A percentile compares a stretch with the other conserved stretches of the same genome.
Conservation (phyloP, 2,113 vertebrate genomes). For the Apeltes quadracus region DNA sequence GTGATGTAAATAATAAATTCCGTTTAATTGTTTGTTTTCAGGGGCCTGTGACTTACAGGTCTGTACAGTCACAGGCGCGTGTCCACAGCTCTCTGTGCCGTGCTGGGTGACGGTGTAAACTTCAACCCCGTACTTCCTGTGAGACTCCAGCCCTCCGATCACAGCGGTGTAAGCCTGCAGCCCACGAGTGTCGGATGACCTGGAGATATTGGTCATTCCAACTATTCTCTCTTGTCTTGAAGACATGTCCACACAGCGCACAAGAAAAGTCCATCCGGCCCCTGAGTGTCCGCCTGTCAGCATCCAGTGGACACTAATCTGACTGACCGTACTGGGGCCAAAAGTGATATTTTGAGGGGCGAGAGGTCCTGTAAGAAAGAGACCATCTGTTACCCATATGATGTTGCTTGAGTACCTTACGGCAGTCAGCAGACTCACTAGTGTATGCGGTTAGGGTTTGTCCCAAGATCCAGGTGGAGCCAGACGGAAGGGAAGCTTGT, state of each 20-base stretch:
- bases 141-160: slow-evolving; percentile 79
- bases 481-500: slow-evolving; percentile 73
- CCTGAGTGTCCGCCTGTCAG: slow-evolving; percentile 56
- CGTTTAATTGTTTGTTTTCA: not conserved
- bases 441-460: slow-evolving; percentile 79
- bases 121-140: slow-evolving; percentile 81
- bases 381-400: not conserved
- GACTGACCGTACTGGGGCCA: slow-evolving; percentile 70
- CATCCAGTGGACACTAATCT: slow-evolving; percentile 82
- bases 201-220: slow-evolving; percentile 69
- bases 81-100: slow-evolving; percentile 80
- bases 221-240: slow-evolving; percentile 63
- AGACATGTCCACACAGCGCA: slow-evolving; percentile 77
- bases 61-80: slow-evolving; percentile 68
- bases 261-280: slow-evolving; percentile 75
- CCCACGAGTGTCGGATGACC: slow-evolving; percentile 57
- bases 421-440: slow-evolving; percentile 79
- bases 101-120: slow-evolving; percentile 79
- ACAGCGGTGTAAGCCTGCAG: slow-evolving; percentile 70
- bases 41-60: slow-evolving; percentile 78
- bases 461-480: slow-evolving; percentile 79
- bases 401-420: not conserved
- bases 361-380: slow-evolving; percentile 77
- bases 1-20: not conserved
- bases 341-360: slow-evolving; percentile 78